Conservation (phyloP, 1,140 invertebrate species). For the Drosophila obscura region DNA sequence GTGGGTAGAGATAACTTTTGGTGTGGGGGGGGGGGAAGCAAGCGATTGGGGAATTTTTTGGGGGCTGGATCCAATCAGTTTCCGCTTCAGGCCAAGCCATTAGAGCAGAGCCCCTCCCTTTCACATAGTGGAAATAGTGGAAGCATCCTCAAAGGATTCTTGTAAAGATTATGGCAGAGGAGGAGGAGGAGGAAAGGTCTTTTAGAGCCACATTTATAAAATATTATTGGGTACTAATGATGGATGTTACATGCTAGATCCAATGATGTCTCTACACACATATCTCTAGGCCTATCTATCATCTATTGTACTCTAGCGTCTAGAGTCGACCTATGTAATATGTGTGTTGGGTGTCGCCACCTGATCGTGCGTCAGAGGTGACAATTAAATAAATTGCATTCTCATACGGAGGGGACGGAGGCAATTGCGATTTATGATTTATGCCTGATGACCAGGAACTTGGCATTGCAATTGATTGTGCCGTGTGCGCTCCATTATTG, state of each 20-base stretch:
- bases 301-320: no score
- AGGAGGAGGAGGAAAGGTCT: no score
- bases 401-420: slow-evolving; percentile 12
- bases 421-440: slow-evolving; percentile 8
- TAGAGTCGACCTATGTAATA: neutral
- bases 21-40: neutral
- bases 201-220: no score
- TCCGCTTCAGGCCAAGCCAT: no score
- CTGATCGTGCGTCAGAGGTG: slow-evolving; percentile 39
- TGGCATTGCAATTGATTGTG: slow-evolving; percentile 42
- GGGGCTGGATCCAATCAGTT: no score
- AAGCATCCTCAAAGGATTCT: no score
- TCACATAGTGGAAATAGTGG: no score
- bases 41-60: no score
- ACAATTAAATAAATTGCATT: slow-evolving; percentile 52
- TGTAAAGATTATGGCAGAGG: no score
- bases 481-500: slow-evolving; percentile 44
- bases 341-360: neutral
- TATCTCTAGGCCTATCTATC: no score
- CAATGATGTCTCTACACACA: slow-evolving; percentile 13
- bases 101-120: no score
- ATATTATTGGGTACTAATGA: no score
- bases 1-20: neutral
- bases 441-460: slow-evolving; percentile 1
- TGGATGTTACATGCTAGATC: neutral